Evolutionary conservation across 2,888 invertebrate genomes (phyloP).

Genomic region (Theretra japonica): DNA sequence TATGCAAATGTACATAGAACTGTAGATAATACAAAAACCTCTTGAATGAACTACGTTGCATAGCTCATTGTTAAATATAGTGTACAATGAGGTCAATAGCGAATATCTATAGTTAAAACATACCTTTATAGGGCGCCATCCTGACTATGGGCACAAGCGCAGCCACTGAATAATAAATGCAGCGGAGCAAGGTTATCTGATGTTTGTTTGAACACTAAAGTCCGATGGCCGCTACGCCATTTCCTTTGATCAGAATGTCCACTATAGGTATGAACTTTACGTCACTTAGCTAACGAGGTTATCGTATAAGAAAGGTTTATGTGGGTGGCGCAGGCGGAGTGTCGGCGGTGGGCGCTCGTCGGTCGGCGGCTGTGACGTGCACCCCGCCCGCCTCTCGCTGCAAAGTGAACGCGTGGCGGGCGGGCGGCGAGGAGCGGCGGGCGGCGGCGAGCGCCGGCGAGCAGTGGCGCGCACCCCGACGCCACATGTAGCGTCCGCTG

Average conservation of each 20-base stretch:
- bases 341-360: slow-evolving; percentile 21
- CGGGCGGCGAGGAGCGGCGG: slow-evolving; percentile 54
- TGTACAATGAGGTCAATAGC: not conserved
- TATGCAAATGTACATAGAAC: not conserved
- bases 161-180: slow-evolving; percentile 82
- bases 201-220: slow-evolving; percentile 54
- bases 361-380: slow-evolving; percentile 60
- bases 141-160: slow-evolving; percentile 72
- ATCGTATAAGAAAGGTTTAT: slow-evolving; percentile 58
- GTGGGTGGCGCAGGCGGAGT: slow-evolving; percentile 51
- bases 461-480: slow-evolving; percentile 70
- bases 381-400: slow-evolving; percentile 68
- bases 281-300: slow-evolving; percentile 77
- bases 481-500: slow-evolving; percentile 52
- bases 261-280: slow-evolving; percentile 65
- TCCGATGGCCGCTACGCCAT: slow-evolving; percentile 53
- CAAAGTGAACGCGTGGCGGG: slow-evolving; percentile 80
- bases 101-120: slow-evolving; percentile 44
- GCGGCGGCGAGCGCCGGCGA: slow-evolving; percentile 28
- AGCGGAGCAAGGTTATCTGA: slow-evolving; percentile 71
- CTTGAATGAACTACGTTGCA: not conserved
- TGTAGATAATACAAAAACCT: not conserved
- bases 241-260: slow-evolving; percentile 48
- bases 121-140: slow-evolving; percentile 81
- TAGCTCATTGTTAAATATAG: not conserved